Base-by-base conservation (phyloP, 2,797 vertebrate genomes). In the Acridotheres tristis region DNA sequence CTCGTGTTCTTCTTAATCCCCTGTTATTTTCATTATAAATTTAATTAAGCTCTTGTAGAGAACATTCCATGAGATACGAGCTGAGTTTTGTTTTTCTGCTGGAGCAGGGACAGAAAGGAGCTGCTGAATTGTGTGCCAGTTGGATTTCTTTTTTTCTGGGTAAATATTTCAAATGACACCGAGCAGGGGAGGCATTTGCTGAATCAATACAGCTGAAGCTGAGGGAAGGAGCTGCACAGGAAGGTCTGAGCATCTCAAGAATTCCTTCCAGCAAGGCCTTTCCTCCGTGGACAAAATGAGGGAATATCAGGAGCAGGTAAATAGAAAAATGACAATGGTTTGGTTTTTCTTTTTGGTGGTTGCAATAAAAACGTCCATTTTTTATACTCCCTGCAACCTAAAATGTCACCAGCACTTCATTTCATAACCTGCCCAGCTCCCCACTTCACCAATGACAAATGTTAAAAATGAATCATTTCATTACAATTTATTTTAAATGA, bases 21-120 rank as follows among this genome's bases (percentile, higher is more conserved):
- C 85, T 88, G 61, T 88, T 96, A 91, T 94, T 94, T 96, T 89
- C 89, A 77, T 95, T 91, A 92, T 47, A 91, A 93, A 94, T 95
- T 93, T 94, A 95, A 96, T 97, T 92, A 92, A 95, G 92, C 79
- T 83, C 47, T 94, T 58, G 62, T 66, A 34, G 66, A 63, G 92
- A 91, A 30, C 13, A 1, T 74, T 55, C 36, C 51, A 34, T 19
- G 72, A 77, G 62, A 83, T 25, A 83, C 0, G 29, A 91, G 76
- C 66, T 3, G 82, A 88, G 62, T 58, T 94, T 59, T 91, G 89
- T 42, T 82, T 87, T 80, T 74, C 89, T 78, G 72, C 75, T 32
- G 61, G 62, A 75, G 67, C 0, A 0, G 48, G 34, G 74, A 63
- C 62, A 81, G 84, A 65, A 87, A 62, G 10, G 66, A 93, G 69